Conservation (phyloP, 2,797 vertebrate species). For the Mionectes olivaceus region DNA sequence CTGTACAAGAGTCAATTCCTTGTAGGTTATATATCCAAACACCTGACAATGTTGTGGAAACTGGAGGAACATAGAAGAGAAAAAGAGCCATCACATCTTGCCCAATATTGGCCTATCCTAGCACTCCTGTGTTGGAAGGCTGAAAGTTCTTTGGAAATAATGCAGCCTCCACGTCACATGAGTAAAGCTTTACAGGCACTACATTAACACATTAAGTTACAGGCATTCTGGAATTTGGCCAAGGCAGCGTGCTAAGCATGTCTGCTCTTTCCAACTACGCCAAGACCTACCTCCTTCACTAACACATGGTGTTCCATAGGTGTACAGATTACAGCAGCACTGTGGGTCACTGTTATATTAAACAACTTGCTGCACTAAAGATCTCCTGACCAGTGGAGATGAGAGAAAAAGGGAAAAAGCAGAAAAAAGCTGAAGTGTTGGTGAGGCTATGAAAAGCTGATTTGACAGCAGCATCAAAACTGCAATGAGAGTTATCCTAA, state of each 20-base stretch:
- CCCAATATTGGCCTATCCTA: not conserved
- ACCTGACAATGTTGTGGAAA: not conserved
- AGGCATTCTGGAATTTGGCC: not conserved
- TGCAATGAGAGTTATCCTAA: not conserved
- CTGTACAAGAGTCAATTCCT: not conserved
- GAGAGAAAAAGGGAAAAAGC: not conserved
- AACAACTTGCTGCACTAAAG: not conserved
- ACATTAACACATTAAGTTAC: not conserved
- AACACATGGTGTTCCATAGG: not conserved
- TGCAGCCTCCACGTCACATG: not conserved
- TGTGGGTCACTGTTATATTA: not conserved
- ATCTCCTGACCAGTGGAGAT: not conserved
- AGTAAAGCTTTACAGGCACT: not conserved
- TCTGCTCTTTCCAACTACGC: not conserved
- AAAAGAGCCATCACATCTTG: not conserved
- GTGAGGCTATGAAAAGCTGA: not conserved
- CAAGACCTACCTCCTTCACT: not conserved
- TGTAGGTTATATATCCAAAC: not conserved
- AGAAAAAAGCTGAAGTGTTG: not conserved
- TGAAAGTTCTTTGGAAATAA: not conserved
- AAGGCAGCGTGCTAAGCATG: not conserved
- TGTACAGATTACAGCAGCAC: not conserved
- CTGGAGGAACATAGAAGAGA: not conserved
- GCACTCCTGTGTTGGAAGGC: not conserved
- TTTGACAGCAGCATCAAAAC: not conserved